Percentiles rank a stretch among this genome's conserved stretches.
Conservation (phyloP, 1,140 invertebrate species). For the Acromyrmex echinatior region DNA sequence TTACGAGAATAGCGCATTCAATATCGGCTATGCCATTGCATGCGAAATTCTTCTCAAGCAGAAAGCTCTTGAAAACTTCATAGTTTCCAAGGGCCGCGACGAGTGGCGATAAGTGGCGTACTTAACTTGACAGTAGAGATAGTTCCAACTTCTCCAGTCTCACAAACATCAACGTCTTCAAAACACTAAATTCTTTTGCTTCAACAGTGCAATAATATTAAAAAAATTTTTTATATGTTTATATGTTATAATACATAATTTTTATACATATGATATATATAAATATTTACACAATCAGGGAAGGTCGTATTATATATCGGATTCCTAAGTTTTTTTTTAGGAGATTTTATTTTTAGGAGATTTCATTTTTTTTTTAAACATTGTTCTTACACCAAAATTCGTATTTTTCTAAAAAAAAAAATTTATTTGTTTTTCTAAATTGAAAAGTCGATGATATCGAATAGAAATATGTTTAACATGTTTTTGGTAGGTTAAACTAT, state of each 20-base stretch:
- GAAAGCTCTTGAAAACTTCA: conserved; percentile 67
- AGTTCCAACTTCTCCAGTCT: conserved; percentile 54
- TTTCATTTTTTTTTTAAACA: too few species aligned
- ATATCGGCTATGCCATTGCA: conserved; percentile 45
- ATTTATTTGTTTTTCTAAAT: too few species aligned
- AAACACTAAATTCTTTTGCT: conserved; percentile 33
- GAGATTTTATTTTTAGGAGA: too few species aligned
- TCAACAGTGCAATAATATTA: conserved; percentile 23
- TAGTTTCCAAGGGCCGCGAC: conserved; percentile 62
- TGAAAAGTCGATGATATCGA: too few species aligned
- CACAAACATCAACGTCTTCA: conserved; percentile 31
- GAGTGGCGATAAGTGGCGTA: conserved; percentile 67
- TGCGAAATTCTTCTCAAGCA: conserved; percentile 58
- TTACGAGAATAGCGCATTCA: conserved; percentile 25
- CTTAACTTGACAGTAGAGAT: conserved; percentile 66
- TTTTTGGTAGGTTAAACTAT: too few species aligned
- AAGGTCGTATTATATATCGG: too few species aligned
- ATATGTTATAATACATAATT: neutral
- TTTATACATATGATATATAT: neutral
- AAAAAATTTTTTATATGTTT: neutral
- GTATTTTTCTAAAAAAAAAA: too few species aligned
- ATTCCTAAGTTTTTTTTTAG: too few species aligned
- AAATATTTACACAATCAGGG: neutral
- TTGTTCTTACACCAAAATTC: too few species aligned
- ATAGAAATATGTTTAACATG: too few species aligned